phyloP scores from a whole-genome alignment of 2,888 invertebrate species.

The Patella ulyssiponensis region DNA sequence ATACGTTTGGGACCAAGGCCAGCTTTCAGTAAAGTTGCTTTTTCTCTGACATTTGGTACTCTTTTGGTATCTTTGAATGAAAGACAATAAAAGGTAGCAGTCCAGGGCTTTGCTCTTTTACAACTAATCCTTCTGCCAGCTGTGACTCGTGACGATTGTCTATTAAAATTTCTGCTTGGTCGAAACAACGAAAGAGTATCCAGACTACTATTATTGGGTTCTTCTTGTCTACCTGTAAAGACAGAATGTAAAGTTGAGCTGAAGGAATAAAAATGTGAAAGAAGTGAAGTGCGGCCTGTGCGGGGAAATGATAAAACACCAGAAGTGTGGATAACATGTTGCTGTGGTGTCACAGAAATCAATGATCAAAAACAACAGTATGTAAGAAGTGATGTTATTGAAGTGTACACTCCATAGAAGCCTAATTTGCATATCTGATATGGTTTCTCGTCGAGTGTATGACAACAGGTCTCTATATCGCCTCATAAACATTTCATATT shows the following conservation, averaged over 20 bases:
- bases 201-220: too few relatives aligned
- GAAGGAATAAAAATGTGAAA: not conserved
- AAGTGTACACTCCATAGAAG: too few relatives aligned
- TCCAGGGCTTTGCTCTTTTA: not conserved
- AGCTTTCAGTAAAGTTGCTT: not conserved
- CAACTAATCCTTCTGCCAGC: not conserved
- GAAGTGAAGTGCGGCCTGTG: too few relatives aligned
- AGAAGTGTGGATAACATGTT: too few relatives aligned
- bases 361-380: too few relatives aligned
- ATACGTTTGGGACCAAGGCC: not conserved
- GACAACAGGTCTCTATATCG: too few relatives aligned
- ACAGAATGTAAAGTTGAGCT: not conserved
- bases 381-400: too few relatives aligned
- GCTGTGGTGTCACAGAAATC: too few relatives aligned
- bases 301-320: too few relatives aligned
- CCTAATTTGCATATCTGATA: too few relatives aligned
- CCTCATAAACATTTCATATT: too few relatives aligned
- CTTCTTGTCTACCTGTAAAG: not conserved
- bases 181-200: not conserved
- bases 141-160: not conserved
- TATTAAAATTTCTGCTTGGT: not conserved
- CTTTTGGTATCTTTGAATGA: not conserved
- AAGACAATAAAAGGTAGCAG: constrained; percentile 6
- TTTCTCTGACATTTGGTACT: not conserved
- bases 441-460: too few relatives aligned